Conservation (phyloP, 2,113 vertebrate genomes). For the Cariama cristata region DNA sequence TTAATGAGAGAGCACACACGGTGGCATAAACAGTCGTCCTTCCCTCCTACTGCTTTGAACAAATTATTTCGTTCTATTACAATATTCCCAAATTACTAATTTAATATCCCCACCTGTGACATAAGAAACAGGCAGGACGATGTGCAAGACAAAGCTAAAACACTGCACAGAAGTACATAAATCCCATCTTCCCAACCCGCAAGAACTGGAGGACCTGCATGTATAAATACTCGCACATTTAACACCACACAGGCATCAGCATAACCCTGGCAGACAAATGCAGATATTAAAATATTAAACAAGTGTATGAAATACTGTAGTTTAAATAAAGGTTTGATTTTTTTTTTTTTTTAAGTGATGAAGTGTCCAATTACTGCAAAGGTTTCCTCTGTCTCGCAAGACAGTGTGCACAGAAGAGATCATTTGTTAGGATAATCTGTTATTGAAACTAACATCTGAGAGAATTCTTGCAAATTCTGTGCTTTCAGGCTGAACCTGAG, state of each 20-base stretch:
- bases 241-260: neutral
- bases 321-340: neutral
- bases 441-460: neutral
- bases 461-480: neutral
- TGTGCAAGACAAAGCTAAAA: neutral
- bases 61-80: neutral
- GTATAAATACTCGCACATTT: neutral
- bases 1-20: neutral
- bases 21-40: neutral
- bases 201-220: neutral
- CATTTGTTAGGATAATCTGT: neutral
- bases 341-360: neutral
- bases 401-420: accelerated
- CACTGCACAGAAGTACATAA: neutral
- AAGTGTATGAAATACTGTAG: neutral
- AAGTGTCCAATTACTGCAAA: neutral
- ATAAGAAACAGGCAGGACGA: neutral
- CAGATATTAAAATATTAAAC: neutral
- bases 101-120: neutral
- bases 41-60: neutral
- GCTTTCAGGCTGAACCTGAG: neutral
- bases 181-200: neutral
- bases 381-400: neutral
- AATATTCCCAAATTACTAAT: neutral
- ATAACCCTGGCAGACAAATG: neutral